A percentile compares a stretch with the other conserved stretches of the same genome.
Conservation (phyloP, 2,113 vertebrate genomes). For the Aphyosemion australe region DNA sequence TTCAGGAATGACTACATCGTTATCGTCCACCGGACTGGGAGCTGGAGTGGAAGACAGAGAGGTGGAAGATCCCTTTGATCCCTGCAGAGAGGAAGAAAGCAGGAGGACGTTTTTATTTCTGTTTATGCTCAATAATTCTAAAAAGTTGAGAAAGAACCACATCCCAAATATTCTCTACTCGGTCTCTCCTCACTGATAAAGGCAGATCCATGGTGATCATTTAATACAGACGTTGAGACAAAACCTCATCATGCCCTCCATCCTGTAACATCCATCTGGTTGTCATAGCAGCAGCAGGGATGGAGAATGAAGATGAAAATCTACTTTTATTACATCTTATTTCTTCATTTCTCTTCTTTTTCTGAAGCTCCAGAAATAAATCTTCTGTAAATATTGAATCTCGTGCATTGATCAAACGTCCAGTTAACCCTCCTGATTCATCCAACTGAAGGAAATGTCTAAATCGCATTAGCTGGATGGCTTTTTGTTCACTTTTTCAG, state of each 20-base stretch:
- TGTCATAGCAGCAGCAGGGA: conserved; percentile 67
- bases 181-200: conserved; percentile 12
- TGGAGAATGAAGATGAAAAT: conserved; percentile 52
- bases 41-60: conserved; percentile 93
- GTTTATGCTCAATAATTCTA: too few species aligned
- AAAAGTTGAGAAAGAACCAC: too few species aligned
- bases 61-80: conserved; percentile 90
- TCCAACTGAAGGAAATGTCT: too few species aligned
- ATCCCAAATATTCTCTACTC: too few species aligned
- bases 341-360: neutral
- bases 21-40: conserved; percentile 90
- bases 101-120: neutral
- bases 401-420: too few species aligned
- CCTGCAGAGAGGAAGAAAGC: conserved; percentile 74
- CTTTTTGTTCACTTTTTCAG: too few species aligned
- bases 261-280: conserved; percentile 66
- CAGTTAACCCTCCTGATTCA: too few species aligned
- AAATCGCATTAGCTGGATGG: too few species aligned
- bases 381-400: too few species aligned
- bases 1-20: conserved; percentile 83
- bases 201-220: conserved; percentile 30
- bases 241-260: conserved; percentile 61
- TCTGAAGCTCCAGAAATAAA: too few species aligned
- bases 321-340: conserved; percentile 13
- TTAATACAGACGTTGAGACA: conserved; percentile 33